Evolutionary conservation across 2,113 vertebrate species (phyloP), one percentile per base, ranked within the genome.

Genomic region (Brachypodius melanocephalos): DNA sequence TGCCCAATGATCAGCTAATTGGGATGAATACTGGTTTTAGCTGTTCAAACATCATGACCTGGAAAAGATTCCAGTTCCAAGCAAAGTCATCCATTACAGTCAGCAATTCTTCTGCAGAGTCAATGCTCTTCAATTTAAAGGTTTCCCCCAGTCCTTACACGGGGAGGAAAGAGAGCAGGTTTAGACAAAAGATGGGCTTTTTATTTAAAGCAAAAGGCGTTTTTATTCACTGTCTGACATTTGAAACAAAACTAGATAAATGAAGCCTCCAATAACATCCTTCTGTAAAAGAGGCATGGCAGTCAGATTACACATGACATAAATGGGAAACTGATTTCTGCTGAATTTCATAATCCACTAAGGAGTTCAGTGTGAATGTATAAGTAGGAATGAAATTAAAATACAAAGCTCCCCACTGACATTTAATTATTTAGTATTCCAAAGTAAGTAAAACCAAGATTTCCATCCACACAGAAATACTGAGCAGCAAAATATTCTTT

Each of bases 1-100:
- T 52, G 40, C 57, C 86, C 43, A 88, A 34, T 25, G 91, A 96
- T 61, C 95, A 84, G 75, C 82, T 96, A 94, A 96, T 90, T 88
- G 88, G 63, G 63, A 77, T 94, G 75, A 90, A 91, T 29, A 69
- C 74, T 59, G 63, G 58, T 28, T 82, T 79, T 83, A 79, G 59
- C 71, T 63, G 46, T 36, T 66, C 88, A 76, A 75, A 68, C 21
- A 40, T 19, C 14, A 1, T 12, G 24, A 52, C 71, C 85, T 71
- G 55, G 42, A 95, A 88, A 61, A 79, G 26, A 73, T 58, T 85
- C 46, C 66, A 88, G 67, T 66, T 91, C 71, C 55, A 85, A 85
- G 45, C 46, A 38, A 80, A 88, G 72, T 80, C 91, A 93, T 67
- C 43, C 78, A 61, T 66, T 85, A 77, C 48, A 93, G 65, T 91